Evolutionary conservation across 2,797 vertebrate genomes (phyloP).

Genomic region (Cyclopterus lumpus): DNA sequence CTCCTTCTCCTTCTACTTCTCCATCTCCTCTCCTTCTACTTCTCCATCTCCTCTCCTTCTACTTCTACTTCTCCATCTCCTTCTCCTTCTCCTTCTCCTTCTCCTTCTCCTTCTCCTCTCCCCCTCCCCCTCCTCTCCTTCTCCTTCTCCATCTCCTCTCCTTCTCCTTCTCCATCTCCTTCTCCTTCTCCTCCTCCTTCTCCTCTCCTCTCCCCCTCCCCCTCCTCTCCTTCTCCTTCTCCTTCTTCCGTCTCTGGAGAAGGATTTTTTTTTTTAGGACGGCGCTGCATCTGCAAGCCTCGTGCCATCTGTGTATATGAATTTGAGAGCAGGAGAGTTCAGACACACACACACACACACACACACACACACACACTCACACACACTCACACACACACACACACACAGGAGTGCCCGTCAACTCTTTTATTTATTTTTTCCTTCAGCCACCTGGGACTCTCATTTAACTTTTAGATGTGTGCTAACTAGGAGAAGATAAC

Average conservation of each 20-base stretch:
- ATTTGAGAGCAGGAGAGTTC: conserved; percentile 61
- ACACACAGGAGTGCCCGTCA: conserved; percentile 24
- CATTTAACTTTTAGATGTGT: conserved; percentile 83
- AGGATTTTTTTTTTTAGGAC: conserved; percentile 48
- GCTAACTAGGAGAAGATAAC: conserved; percentile 72
- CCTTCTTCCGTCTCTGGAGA: conserved; percentile 10
- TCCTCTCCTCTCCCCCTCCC: no score
- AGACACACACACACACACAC: conserved; percentile 52
- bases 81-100: background rate
- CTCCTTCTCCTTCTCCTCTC: no score
- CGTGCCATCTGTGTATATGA: conserved; percentile 76
- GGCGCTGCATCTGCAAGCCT: conserved; percentile 68
- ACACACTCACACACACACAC: conserved; percentile 51
- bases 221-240: no score
- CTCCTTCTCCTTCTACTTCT: no score
- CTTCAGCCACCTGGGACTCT: conserved; percentile 78
- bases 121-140: no score
- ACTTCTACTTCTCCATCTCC: no score
- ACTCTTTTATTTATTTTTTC: conserved; percentile 27
- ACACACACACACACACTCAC: conserved; percentile 54
- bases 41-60: no score
- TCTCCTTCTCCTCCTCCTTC: no score
- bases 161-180: no score
- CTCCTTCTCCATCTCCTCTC: background rate
- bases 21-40: no score